Evolutionary conservation across 2,888 invertebrate species (phyloP).

Genomic region (Cataglyphis albicans): DNA sequence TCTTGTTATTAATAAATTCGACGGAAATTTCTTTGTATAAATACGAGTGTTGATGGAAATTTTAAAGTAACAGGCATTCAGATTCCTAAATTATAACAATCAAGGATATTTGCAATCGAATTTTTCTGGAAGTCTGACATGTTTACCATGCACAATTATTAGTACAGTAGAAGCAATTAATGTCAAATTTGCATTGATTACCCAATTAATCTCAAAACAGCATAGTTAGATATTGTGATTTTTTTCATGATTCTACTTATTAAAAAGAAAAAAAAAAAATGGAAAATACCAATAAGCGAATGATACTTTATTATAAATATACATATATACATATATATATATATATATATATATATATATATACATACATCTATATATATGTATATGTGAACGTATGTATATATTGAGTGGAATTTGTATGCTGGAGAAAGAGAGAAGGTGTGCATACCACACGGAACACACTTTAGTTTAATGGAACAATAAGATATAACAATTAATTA

Average conservation of each 20-base stretch:
- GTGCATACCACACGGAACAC: slow-evolving; percentile 72
- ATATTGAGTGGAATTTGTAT: slow-evolving; percentile 67
- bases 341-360: slow-evolving; percentile 56
- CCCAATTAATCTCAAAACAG: slow-evolving; percentile 75
- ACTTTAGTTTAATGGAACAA: slow-evolving; percentile 81
- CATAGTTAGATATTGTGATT: slow-evolving; percentile 78
- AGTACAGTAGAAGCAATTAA: slow-evolving; percentile 71
- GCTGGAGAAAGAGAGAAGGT: background rate
- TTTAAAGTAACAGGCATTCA: slow-evolving; percentile 22
- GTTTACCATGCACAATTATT: slow-evolving; percentile 67
- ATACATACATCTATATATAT: slow-evolving; percentile 29
- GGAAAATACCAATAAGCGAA: slow-evolving; percentile 77
- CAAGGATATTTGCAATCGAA: slow-evolving; percentile 39
- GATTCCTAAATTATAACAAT: slow-evolving; percentile 25
- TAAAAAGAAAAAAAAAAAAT: slow-evolving; percentile 59
- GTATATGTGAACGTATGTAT: slow-evolving; percentile 41
- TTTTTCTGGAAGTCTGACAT: slow-evolving; percentile 59
- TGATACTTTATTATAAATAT: slow-evolving; percentile 78
- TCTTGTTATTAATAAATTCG: slow-evolving; percentile 53
- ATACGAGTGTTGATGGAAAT: slow-evolving; percentile 3
- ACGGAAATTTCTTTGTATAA: slow-evolving; percentile 49
- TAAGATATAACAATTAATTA: slow-evolving; percentile 78
- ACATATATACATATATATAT: slow-evolving; percentile 62
- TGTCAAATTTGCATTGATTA: slow-evolving; percentile 77
- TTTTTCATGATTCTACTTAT: slow-evolving; percentile 80